These are phyloP conservation scores for Neodiprion pinetum DNA, from an alignment of 1,140 invertebrate genomes.

Conservation along the genomic window DNA sequence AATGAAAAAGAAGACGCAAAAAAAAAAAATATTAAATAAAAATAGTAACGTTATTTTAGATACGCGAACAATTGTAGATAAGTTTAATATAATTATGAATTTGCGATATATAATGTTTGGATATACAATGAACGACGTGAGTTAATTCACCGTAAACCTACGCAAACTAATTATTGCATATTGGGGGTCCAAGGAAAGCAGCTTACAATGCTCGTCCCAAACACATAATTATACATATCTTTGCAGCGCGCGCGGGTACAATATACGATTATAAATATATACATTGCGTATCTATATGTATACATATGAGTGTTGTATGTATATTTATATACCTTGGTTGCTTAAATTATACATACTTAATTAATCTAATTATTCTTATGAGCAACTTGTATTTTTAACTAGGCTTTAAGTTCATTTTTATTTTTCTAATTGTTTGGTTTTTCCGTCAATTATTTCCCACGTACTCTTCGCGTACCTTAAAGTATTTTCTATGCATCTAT, in stretches of 20 bases:
- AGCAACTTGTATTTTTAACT: no score
- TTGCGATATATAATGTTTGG: not conserved
- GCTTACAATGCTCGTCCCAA: slow-evolving; percentile 5
- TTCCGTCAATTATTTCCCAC: not conserved
- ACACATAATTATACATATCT: slow-evolving; percentile 2
- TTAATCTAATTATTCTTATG: not conserved
- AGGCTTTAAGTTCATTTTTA: no score
- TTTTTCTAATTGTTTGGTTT: not conserved
- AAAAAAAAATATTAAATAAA: slow-evolving; percentile 20
- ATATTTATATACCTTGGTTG: not conserved
- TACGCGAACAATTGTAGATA: slow-evolving; percentile 3
- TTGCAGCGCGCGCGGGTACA: slow-evolving; percentile 1
- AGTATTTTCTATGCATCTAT: not conserved
- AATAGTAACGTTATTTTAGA: slow-evolving; percentile 5
- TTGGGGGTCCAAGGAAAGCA: slow-evolving; percentile 2
- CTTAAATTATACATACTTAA: not conserved
- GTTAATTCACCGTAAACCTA: slow-evolving; percentile 2
- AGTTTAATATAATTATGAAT: not conserved
- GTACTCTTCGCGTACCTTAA: not conserved
- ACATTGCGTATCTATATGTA: not conserved
- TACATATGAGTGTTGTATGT: not conserved
- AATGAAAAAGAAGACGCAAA: slow-evolving; percentile 27
- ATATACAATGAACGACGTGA: not conserved
- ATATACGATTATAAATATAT: not conserved
- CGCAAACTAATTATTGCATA: not conserved